Percentiles rank a stretch among this genome's conserved stretches.
Conservation (phyloP, 2,113 vertebrate genomes). For the Suncus etruscus region DNA sequence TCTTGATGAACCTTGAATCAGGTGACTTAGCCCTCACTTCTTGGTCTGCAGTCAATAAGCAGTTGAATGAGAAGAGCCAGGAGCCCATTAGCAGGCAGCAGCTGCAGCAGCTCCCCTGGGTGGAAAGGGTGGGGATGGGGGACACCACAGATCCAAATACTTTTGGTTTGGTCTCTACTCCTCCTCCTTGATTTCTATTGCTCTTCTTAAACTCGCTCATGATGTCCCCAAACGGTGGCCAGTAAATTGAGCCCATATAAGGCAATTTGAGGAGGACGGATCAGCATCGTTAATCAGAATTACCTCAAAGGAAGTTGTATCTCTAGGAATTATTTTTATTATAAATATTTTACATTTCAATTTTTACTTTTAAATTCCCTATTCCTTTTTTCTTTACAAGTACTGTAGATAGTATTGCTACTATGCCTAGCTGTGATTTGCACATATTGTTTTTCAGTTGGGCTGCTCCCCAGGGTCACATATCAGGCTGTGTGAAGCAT, state of each 20-base stretch:
- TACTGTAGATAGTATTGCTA: too few species aligned
- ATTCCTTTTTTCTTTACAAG: too few species aligned
- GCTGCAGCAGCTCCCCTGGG: background rate
- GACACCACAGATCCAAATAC: background rate
- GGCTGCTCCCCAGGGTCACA: too few species aligned
- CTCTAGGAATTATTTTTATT: too few species aligned
- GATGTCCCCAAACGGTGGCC: background rate
- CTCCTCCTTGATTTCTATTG: background rate
- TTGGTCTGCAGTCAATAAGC: background rate
- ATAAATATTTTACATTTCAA: too few species aligned
- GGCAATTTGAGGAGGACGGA: background rate
- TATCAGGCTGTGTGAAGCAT: too few species aligned
- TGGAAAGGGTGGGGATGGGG: too few species aligned
- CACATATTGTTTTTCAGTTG: too few species aligned
- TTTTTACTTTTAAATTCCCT: too few species aligned
- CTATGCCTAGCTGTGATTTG: too few species aligned
- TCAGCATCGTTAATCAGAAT: background rate
- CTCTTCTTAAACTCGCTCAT: slow-evolving; percentile 28
- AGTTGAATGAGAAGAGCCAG: background rate
- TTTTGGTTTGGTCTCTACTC: background rate
- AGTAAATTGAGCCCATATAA: background rate
- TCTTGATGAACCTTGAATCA: background rate
- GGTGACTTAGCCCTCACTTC: background rate
- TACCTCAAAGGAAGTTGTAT: background rate
- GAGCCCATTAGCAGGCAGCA: background rate